A percentile compares a stretch with the other conserved stretches of the same genome.
These are phyloP conservation scores for Bungarus multicinctus DNA, from an alignment of 2,113 vertebrate genomes.

Conservation along the genomic window DNA sequence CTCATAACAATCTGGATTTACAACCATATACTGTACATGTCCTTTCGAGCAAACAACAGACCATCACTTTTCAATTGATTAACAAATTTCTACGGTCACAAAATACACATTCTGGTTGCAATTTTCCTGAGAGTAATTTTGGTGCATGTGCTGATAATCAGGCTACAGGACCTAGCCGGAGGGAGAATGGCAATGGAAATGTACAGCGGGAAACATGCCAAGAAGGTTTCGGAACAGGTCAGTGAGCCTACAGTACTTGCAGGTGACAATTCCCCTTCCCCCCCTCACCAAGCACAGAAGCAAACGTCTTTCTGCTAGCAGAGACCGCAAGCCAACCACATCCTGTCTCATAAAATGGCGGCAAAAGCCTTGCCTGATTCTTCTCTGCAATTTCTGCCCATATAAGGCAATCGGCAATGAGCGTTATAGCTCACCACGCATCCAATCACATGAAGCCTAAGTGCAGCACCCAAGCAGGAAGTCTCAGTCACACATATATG, in stretches of 20 bases:
- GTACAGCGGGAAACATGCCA: neutral
- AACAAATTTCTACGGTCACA: neutral
- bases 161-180: neutral
- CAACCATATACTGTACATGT: neutral
- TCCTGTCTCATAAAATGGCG: constrained; percentile 17
- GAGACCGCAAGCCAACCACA: constrained; percentile 25
- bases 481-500: neutral
- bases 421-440: neutral
- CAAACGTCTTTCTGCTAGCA: constrained; percentile 15
- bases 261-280: constrained; percentile 7
- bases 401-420: constrained; percentile 14
- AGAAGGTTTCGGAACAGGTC: constrained; percentile 14
- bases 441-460: neutral
- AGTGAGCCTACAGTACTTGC: neutral
- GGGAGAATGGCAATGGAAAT: too few species aligned
- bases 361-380: neutral
- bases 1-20: too few species aligned
- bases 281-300: neutral
- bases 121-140: neutral
- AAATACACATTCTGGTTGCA: neutral
- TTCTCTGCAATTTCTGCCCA: constrained; percentile 10
- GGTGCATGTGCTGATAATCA: neutral
- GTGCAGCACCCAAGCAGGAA: constrained; percentile 7
- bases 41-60: neutral
- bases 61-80: neutral